Percentiles rank a stretch among this genome's conserved stretches.
Conservation (phyloP, 2,888 invertebrate species). For the Parelbella ahira region DNA sequence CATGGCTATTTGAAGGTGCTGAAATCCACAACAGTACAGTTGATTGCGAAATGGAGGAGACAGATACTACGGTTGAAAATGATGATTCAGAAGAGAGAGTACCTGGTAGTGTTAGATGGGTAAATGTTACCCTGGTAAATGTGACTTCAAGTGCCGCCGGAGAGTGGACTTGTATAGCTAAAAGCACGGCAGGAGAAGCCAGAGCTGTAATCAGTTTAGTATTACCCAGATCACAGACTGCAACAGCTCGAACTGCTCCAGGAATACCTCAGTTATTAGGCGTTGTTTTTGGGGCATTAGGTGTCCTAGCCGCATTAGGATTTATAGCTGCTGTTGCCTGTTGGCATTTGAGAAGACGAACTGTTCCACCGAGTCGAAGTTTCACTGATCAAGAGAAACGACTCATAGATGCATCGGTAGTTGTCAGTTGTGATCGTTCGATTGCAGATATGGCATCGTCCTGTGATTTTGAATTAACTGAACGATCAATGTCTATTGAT, state of each 20-base stretch:
- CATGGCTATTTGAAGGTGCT: slow-evolving; percentile 89
- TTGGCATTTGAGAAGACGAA: slow-evolving; percentile 86
- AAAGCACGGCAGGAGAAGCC: slow-evolving; percentile 83
- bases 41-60: slow-evolving; percentile 73
- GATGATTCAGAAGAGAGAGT: slow-evolving; percentile 65
- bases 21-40: slow-evolving; percentile 68
- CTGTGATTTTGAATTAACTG: slow-evolving; percentile 74
- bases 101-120: slow-evolving; percentile 83
- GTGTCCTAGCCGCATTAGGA: slow-evolving; percentile 85
- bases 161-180: slow-evolving; percentile 90
- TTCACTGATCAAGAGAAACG: slow-evolving; percentile 94
- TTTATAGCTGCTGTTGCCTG: slow-evolving; percentile 74
- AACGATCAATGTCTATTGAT: slow-evolving; percentile 61
- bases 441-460: slow-evolving; percentile 83
- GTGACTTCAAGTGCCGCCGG: slow-evolving; percentile 91
- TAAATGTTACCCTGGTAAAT: slow-evolving; percentile 90
- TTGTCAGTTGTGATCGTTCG: slow-evolving; percentile 82
- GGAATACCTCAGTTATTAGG: slow-evolving; percentile 87
- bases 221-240: slow-evolving; percentile 83
- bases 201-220: slow-evolving; percentile 82
- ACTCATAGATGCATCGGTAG: slow-evolving; percentile 87
- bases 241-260: slow-evolving; percentile 87
- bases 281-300: slow-evolving; percentile 86
- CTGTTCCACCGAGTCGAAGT: slow-evolving; percentile 84
- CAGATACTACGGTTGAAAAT: slow-evolving; percentile 63